A percentile compares a stretch with the other conserved stretches of the same genome.
These are phyloP conservation scores for Salminus brasiliensis DNA, from an alignment of 2,113 vertebrate species.

Conservation along the genomic window DNA sequence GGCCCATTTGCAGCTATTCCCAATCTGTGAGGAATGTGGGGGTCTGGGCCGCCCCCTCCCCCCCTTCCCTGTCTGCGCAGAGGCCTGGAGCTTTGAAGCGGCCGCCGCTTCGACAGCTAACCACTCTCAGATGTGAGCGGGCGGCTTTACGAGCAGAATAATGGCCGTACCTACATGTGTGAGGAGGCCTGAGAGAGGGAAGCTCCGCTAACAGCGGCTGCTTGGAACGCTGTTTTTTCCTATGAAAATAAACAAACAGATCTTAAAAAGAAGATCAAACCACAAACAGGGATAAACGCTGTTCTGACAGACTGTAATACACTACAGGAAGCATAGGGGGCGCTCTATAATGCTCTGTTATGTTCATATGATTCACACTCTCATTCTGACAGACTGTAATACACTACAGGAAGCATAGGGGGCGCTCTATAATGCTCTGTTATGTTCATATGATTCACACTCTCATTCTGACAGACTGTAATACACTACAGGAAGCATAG, in stretches of 20 bases:
- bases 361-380: too few species aligned
- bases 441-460: too few species aligned
- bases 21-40: conserved; percentile 67
- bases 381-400: too few species aligned
- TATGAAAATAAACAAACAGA: conserved; percentile 8
- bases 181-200: conserved; percentile 72
- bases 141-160: conserved; percentile 77
- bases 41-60: conserved; percentile 59
- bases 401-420: too few species aligned
- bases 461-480: too few species aligned
- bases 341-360: too few species aligned
- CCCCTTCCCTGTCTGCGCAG: conserved; percentile 61
- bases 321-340: too few species aligned
- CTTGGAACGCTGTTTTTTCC: conserved; percentile 30
- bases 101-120: conserved; percentile 76
- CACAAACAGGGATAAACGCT: not conserved
- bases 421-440: too few species aligned
- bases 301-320: too few species aligned
- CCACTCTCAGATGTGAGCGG: conserved; percentile 80
- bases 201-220: conserved; percentile 55
- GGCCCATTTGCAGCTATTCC: conserved; percentile 62
- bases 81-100: conserved; percentile 74
- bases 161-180: conserved; percentile 73
- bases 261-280: conserved; percentile 7
- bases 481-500: too few species aligned